Base-by-base conservation (phyloP, 2,888 invertebrate genomes). In the Perdita meconis region DNA sequence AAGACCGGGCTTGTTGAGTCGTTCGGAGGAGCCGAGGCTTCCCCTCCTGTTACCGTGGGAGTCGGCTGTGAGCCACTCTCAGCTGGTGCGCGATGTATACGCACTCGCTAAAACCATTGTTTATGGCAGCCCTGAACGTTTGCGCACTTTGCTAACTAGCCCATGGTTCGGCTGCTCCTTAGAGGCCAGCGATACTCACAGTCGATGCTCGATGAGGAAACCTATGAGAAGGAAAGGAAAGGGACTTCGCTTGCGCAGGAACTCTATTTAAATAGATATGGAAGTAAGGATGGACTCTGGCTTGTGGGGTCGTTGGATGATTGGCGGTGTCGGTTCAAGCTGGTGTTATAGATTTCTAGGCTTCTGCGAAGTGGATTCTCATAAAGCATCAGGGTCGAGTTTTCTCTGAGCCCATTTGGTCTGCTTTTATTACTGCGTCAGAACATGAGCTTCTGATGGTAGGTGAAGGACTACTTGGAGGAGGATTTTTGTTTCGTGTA, bases 71-170 rank as follows among this genome's bases (percentile, higher is more conserved):
- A n/a, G n/a, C 67, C 81, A 82, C 19, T 6, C 36, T 19, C 47
- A 19, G 82, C 83, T 85, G 83, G 83, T 78, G 66, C 61, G 61
- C 73, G 75, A 73, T 78, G 65, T 77, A 36, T 66, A 81, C 84
- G 84, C 84, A 84, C 74, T 84, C 84, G 84, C 84, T 84, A 82
- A 88, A 90, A 89, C 89, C 88, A 88, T 90, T 90, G 89, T 91
- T 91, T 91, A 91, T 87, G 90, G 85, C 83, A 56, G 69, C 80
- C 80, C 85, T 86, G 87, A 88, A 86, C 83, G 83, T 84, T 64
- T 82, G 83, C 85, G 85, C 85, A 88, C 86, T 88, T 90, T 86
- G 81, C 90, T 90, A 90, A 90, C 91, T 90, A 88, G 64, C 82
- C 89, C 75, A 70, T 68, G 60, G 51, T 51, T 30, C 55, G 56